Evolutionary conservation across 2,888 invertebrate species (phyloP), one percentile per base, ranked within the genome.

Genomic region (Cephus sareptanus): DNA sequence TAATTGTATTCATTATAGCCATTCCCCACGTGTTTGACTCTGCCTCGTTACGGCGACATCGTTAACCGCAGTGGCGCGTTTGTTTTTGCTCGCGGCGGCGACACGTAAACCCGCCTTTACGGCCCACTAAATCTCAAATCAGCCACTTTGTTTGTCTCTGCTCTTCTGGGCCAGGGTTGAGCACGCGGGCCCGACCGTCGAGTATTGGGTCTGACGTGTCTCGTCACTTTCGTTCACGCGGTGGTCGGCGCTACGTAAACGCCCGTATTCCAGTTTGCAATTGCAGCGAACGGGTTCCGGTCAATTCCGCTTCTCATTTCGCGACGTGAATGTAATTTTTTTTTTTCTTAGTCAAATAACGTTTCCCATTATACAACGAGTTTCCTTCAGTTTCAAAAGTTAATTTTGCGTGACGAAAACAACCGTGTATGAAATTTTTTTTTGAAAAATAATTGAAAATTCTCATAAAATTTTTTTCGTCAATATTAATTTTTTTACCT

Each of bases 1-100:
- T 84, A 85, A 85, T 85, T 83, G 77, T 83, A 79, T 83, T 84
- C 83, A 83, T 85, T 83, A 81, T 82, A 76, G 76, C n/a, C 70
- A 34, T 71, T 34, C 71, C 31, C 37, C 75, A 74, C 76, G 82
- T 81, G 81, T 83, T 79, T 81, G 56, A 79, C 77, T 75, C 76
- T 70, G 34, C 34, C 79, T 83, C 82, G 82, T 83, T 82, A 84
- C 79, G 77, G 33, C 75, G 79, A 80, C 82, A 84, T 80, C 80
- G 80, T 82, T 81, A 75, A 75, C 78, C 75, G 77, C 30, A 23
- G 75, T 69, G 82, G 56, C 81, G 78, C 77, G 80, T 79, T 79
- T 83, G 82, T 85, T 83, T 81, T 82, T 79, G 80, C 76, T 75
- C 69, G 33, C 73, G 78, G 79, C 73, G 76, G 71, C 71, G 71